Percentiles rank a stretch among this genome's conserved stretches.
Evolutionary conservation across 2,113 vertebrate species (phyloP).

Genomic region (Nothobranchius furzeri): DNA sequence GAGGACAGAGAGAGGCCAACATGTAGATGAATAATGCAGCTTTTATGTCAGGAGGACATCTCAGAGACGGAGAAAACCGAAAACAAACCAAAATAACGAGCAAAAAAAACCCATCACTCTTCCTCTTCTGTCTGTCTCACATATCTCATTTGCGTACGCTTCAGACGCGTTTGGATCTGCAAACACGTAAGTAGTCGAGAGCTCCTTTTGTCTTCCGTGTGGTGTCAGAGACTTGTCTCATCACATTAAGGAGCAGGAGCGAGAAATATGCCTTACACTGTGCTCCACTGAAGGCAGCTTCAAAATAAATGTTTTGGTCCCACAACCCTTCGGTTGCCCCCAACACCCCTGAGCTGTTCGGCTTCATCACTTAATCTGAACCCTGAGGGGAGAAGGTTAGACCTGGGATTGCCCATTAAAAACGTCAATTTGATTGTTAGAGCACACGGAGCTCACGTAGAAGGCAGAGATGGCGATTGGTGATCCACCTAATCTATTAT

Average conservation of each 20-base stretch:
- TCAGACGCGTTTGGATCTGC: slow-evolving; percentile 17
- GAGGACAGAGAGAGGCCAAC: slow-evolving; percentile 43
- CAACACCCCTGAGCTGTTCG: slow-evolving; percentile 71
- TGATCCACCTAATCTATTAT: too few species aligned
- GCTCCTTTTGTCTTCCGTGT: slow-evolving; percentile 73
- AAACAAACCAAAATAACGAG: slow-evolving; percentile 47
- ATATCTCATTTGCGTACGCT: slow-evolving; percentile 11
- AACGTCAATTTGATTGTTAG: slow-evolving; percentile 32
- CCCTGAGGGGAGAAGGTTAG: slow-evolving; percentile 74
- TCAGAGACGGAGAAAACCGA: slow-evolving; percentile 27
- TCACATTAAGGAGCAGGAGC: slow-evolving; percentile 82
- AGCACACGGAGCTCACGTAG: neutral
- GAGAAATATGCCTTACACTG: slow-evolving; percentile 79
- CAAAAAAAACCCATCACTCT: slow-evolving; percentile 6
- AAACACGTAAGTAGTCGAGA: slow-evolving; percentile 71
- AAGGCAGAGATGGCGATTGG: neutral
- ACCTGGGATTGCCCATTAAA: slow-evolving; percentile 78
- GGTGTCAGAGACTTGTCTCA: slow-evolving; percentile 87
- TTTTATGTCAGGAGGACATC: slow-evolving; percentile 45
- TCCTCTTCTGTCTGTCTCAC: slow-evolving; percentile 16
- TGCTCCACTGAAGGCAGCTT: slow-evolving; percentile 83
- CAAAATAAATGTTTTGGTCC: slow-evolving; percentile 71
- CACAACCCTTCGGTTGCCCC: slow-evolving; percentile 70
- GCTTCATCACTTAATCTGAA: slow-evolving; percentile 86
- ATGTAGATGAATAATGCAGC: slow-evolving; percentile 48